Evolutionary conservation across 2,888 invertebrate species (phyloP), one percentile per base, ranked within the genome.

Genomic region (Hypena proboscidalis): DNA sequence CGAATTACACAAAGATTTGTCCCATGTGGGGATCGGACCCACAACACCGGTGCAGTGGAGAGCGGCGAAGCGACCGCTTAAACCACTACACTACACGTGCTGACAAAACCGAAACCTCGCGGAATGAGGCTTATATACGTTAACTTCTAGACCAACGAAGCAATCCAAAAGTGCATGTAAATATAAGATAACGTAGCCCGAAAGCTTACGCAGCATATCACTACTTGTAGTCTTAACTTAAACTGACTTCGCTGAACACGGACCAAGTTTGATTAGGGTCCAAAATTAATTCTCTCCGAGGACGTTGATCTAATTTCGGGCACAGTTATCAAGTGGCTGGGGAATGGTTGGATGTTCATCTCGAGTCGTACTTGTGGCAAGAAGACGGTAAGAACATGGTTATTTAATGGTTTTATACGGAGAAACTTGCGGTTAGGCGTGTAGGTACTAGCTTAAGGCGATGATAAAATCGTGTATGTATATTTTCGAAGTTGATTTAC

Each of bases 181-280:
- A 40, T 31, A 26, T 15, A 23, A 34, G 5, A 41, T 13, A 4
- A 34, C 7, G 13, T 17, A 32, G 6, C 22, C 20, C 15, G 34
- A 54, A 34, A 51, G 54, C 55, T 53, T 56, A 56, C 40, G 38
- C 25, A 7, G 36, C 35, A 13, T 43, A 40, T 38, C 8, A 31
- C 51, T 36, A 52, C 47, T 60, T 47, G 51, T 47, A 53, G 57
- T 50, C 46, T 60, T 62, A 46, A 63, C 63, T 60, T 67, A 48
- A 61, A 62, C 66, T 62, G 71, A 68, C 72, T 77, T 68, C 36
- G 46, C 42, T 44, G 47, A 77, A 77, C 72, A 77, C 58, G 58
- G 57, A 52, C 65, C 60, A 81, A 82, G 70, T 83, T 83, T 83
- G 83, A 84, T 83, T 79, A 76, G 77, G 81, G 80, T 80, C 70